Evolutionary conservation across 2,888 invertebrate species (phyloP), one percentile per base, ranked within the genome.

Genomic region (Cephus pygmeus): DNA sequence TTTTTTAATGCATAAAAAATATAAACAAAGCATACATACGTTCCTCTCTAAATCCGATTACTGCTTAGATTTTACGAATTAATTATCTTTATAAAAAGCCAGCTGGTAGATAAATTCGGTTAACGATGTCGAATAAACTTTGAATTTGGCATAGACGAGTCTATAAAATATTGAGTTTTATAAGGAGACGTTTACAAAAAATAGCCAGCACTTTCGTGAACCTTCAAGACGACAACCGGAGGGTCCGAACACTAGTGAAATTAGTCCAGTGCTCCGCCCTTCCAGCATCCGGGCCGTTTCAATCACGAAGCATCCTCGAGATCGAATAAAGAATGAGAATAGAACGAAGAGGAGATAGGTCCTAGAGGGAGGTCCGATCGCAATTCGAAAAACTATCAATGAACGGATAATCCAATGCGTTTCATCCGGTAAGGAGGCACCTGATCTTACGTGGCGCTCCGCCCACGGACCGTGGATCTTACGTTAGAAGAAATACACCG

Each of bases 401-500:
- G 77, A 68, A 15, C 56, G 34, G n/a, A 12, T 36, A 71, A 73
- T 75, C 35, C 40, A 40, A 71, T n/a, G 75, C 75, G 75, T 69
- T 73, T 69, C 74, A 77, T 77, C 77, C 76, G 81, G 81, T 78
- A 80, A 34, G 71, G 71, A 33, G 77, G 79, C 77, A 79, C 75
- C 77, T 34, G 78, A 78, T 78, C 77, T 75, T 56, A 68, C 71
- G 71, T 36, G 34, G 73, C 36, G 31, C 77, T 73, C 79, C 79
- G 76, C 79, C 79, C 77, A 77, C 77, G 35, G 78, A 77, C 75
- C 40, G 23, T 69, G 40, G 68, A 69, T 77, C 69, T 77, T 73
- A 56, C 69, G 68, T 77, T 75, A 23, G 69, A 69, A 73, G 73
- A 78, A 78, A 73, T 40, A 69, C 68, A 75, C 75, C 78, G 78